These are phyloP conservation scores for Teinopalpus imperialis DNA, from an alignment of 2,888 invertebrate species.

Conservation along the genomic window DNA sequence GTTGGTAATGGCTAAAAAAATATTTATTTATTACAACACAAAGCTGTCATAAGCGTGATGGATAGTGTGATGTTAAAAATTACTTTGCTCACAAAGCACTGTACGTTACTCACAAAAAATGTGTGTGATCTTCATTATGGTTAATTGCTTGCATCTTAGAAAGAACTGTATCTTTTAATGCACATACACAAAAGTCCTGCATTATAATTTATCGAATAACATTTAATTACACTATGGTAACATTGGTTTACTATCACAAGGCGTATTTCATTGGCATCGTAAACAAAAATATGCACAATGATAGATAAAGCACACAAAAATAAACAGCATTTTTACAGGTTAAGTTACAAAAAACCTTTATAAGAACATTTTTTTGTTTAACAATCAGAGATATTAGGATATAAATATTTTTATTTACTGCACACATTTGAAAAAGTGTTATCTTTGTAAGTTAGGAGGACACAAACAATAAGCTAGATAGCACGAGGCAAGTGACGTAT, in stretches of 20 bases:
- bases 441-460: conserved; percentile 15
- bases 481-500: conserved; percentile 9
- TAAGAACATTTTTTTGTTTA: background rate
- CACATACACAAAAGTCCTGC: conserved; percentile 20
- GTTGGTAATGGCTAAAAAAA: conserved; percentile 18
- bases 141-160: conserved; percentile 29
- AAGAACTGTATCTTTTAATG: conserved; percentile 16
- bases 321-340: background rate
- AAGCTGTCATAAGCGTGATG: conserved; percentile 20
- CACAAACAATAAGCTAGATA: conserved; percentile 34
- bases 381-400: no score
- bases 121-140: conserved; percentile 38
- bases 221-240: conserved; percentile 46
- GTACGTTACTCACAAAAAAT: conserved; percentile 27
- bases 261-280: background rate
- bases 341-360: conserved; percentile 6
- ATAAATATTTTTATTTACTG: no score
- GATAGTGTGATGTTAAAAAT: conserved; percentile 14
- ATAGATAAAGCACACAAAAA: conserved; percentile 3
- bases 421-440: no score
- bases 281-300: background rate
- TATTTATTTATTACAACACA: conserved; percentile 10
- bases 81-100: conserved; percentile 24
- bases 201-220: conserved; percentile 14
- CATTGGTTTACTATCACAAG: conserved; percentile 45